phyloP scores from a whole-genome alignment of 2,797 vertebrate genomes.

The Bufotes viridis region DNA sequence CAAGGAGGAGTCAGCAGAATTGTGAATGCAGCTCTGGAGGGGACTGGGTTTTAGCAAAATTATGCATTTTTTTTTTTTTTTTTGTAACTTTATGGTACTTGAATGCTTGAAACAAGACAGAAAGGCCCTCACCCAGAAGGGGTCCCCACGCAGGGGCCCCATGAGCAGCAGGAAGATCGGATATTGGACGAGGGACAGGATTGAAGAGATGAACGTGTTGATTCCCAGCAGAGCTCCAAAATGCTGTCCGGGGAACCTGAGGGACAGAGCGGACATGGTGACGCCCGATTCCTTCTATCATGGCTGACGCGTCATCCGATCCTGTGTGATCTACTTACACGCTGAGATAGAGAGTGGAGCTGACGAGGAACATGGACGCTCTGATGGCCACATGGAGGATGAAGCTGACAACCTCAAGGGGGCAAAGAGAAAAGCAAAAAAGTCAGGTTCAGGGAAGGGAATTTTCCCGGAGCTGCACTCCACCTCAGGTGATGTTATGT shows the following conservation, averaged over 20 bases:
- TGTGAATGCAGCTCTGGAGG: neutral
- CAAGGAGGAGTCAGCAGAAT: neutral
- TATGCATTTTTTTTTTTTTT: too few species aligned
- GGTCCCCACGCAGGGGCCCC: neutral
- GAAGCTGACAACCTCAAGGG: slow-evolving; percentile 21
- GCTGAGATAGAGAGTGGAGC: neutral
- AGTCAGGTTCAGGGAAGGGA: neutral
- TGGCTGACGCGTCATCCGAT: neutral
- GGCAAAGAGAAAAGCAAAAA: neutral
- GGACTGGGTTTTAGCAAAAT: neutral
- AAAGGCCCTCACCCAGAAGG: slow-evolving; percentile 33
- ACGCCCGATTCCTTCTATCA: neutral
- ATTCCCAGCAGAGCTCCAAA: slow-evolving; percentile 48
- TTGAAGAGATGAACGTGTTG: neutral
- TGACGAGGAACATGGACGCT: slow-evolving; percentile 38
- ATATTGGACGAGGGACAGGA: slow-evolving; percentile 21
- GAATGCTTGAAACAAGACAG: neutral
- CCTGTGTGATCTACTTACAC: slow-evolving; percentile 25
- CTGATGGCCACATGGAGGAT: slow-evolving; percentile 36
- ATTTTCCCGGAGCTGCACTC: too few species aligned
- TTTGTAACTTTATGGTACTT: too few species aligned
- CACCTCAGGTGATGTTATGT: neutral
- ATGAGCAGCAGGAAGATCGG: slow-evolving; percentile 46
- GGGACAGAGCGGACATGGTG: neutral
- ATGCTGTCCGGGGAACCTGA: slow-evolving; percentile 42